phyloP scores from a whole-genome alignment of 1,140 invertebrate genomes.

The Brachionus rubens region DNA sequence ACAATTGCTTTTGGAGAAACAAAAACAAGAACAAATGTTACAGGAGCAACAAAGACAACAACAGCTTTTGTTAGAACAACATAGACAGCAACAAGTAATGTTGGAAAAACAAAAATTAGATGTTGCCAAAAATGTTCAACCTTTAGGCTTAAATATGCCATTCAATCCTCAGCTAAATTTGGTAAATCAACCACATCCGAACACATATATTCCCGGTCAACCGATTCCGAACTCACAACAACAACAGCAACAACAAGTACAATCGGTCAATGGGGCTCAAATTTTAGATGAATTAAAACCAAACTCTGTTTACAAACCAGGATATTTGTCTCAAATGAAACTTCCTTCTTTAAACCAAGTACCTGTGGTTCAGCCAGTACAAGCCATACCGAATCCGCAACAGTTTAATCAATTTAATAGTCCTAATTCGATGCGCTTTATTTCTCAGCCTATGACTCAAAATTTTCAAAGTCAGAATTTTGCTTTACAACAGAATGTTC shows the following conservation, averaged over 20 bases:
- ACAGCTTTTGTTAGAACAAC: neutral
- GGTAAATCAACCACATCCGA: neutral
- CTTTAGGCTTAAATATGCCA: neutral
- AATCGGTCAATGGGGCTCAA: neutral
- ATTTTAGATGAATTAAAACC: constrained; percentile 11
- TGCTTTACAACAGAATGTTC: no score
- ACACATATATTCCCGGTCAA: neutral
- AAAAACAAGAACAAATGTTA: neutral
- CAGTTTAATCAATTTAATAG: neutral
- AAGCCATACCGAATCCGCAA: no score
- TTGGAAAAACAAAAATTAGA: neutral
- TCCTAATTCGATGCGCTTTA: neutral
- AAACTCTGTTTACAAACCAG: constrained; percentile 22
- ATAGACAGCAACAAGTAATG: neutral
- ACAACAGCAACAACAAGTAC: neutral
- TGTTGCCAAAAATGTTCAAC: neutral
- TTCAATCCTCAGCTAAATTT: neutral
- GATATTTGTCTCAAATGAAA: constrained; percentile 19
- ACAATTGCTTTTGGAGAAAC: neutral
- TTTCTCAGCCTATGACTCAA: neutral
- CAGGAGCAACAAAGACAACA: neutral
- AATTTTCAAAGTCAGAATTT: neutral
- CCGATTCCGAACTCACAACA: neutral
- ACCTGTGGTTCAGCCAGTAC: no score
- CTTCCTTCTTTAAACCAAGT: neutral